These are phyloP conservation scores for Argynnis bischoffii DNA, from an alignment of 2,888 invertebrate genomes.

Conservation along the genomic window DNA sequence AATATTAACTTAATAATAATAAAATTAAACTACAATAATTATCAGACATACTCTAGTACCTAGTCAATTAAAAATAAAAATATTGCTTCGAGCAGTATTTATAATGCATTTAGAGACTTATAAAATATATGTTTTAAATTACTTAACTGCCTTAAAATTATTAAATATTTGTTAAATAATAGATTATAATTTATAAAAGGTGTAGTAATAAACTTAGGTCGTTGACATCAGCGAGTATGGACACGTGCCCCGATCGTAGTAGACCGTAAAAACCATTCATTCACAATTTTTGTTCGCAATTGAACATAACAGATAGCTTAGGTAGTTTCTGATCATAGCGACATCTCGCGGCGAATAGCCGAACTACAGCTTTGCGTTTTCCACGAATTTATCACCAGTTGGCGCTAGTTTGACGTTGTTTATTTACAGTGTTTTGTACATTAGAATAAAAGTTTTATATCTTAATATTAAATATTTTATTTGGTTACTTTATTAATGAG, in stretches of 20 bases:
- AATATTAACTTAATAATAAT: background rate
- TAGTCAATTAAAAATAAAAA: background rate
- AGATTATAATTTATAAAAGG: slow-evolving; percentile 43
- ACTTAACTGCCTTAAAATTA: slow-evolving; percentile 2
- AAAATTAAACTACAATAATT: too few species aligned
- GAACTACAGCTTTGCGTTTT: slow-evolving; percentile 53
- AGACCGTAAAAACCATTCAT: slow-evolving; percentile 74
- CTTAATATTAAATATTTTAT: background rate
- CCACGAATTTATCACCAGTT: slow-evolving; percentile 51
- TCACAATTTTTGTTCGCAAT: slow-evolving; percentile 52
- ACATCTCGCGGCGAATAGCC: slow-evolving; percentile 72
- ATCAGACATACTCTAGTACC: too few species aligned
- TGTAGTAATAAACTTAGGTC: slow-evolving; percentile 62
- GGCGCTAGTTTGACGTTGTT: slow-evolving; percentile 47
- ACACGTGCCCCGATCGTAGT: slow-evolving; percentile 59
- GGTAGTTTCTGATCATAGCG: slow-evolving; percentile 47
- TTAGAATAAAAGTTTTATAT: background rate
- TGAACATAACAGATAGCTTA: slow-evolving; percentile 55
- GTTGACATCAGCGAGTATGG: slow-evolving; percentile 69
- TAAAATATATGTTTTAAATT: background rate
- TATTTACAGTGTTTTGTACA: background rate
- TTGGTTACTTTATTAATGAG: background rate
- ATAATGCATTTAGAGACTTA: too few species aligned
- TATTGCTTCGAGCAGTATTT: background rate
- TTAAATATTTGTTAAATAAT: slow-evolving; percentile 21